Evolutionary conservation across 2,113 vertebrate species (phyloP).

Genomic region (Arothron firmamentum): DNA sequence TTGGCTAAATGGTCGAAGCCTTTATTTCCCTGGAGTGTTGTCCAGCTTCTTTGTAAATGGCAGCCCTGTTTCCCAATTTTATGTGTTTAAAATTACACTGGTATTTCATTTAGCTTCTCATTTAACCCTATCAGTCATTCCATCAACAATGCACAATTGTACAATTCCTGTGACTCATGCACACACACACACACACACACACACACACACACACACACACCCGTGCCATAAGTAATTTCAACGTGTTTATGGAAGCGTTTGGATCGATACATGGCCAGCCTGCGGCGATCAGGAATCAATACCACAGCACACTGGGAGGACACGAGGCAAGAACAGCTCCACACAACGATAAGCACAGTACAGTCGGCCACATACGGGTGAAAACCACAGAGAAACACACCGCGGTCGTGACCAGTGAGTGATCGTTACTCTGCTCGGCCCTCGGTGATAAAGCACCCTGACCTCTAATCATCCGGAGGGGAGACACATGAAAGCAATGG

Average conservation of each 20-base stretch:
- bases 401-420: constrained; percentile 19
- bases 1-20: constrained; percentile 59
- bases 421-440: constrained; percentile 24
- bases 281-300: constrained; percentile 63
- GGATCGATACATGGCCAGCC: constrained; percentile 62
- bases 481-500: constrained; percentile 9
- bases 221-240: constrained; percentile 57
- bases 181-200: constrained; percentile 19
- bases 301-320: constrained; percentile 49
- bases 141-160: constrained; percentile 29
- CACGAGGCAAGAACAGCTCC: constrained; percentile 54
- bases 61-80: constrained; percentile 56
- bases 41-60: constrained; percentile 51
- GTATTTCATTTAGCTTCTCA: constrained; percentile 43
- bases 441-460: constrained; percentile 38
- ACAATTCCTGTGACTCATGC: constrained; percentile 7
- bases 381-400: constrained; percentile 7
- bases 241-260: constrained; percentile 60
- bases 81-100: constrained; percentile 48
- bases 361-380: constrained; percentile 2
- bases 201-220: constrained; percentile 14
- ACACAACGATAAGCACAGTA: constrained; percentile 8
- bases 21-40: constrained; percentile 62
- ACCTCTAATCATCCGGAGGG: constrained; percentile 28
- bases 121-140: constrained; percentile 49